Evolutionary conservation across 2,113 vertebrate genomes (phyloP).

Genomic region (Hydropotes inermis): DNA sequence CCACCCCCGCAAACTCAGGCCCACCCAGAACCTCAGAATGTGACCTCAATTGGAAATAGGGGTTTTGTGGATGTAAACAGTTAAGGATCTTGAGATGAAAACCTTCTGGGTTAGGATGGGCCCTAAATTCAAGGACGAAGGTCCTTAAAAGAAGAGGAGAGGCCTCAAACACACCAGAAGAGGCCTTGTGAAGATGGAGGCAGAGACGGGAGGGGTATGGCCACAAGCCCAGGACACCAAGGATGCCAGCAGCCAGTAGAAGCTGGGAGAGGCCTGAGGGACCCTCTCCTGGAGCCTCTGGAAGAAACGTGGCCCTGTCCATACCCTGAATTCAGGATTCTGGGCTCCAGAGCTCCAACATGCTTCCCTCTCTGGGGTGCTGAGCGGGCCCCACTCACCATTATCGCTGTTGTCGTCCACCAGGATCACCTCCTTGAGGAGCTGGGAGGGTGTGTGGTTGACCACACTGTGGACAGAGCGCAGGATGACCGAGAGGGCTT

Average conservation of each 20-base stretch:
- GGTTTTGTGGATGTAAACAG: background rate
- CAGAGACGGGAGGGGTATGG: no score
- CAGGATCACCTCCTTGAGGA: slow-evolving; percentile 97
- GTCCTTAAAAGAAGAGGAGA: background rate
- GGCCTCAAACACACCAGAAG: background rate
- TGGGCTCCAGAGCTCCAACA: background rate
- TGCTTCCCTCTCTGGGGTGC: rapidly evolving
- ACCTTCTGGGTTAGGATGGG: background rate
- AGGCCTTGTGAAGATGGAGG: background rate
- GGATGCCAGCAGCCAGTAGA: rapidly evolving
- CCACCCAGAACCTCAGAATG: background rate
- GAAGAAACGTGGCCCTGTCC: rapidly evolving
- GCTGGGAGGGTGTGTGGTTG: slow-evolving; percentile 94
- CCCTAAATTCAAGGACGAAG: background rate
- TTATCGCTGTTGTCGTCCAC: slow-evolving; percentile 99
- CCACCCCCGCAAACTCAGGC: no score
- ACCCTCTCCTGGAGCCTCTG: no score
- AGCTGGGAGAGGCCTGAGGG: background rate
- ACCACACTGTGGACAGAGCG: slow-evolving; percentile 97
- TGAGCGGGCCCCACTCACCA: slow-evolving; percentile 78
- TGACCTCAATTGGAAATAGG: background rate
- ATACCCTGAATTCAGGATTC: background rate
- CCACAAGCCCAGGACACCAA: background rate
- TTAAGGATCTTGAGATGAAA: background rate
- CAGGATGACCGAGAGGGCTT: slow-evolving; percentile 95